These are phyloP conservation scores for Oncopeltus fasciatus DNA, from an alignment of 1,140 invertebrate genomes.

Conservation along the genomic window DNA sequence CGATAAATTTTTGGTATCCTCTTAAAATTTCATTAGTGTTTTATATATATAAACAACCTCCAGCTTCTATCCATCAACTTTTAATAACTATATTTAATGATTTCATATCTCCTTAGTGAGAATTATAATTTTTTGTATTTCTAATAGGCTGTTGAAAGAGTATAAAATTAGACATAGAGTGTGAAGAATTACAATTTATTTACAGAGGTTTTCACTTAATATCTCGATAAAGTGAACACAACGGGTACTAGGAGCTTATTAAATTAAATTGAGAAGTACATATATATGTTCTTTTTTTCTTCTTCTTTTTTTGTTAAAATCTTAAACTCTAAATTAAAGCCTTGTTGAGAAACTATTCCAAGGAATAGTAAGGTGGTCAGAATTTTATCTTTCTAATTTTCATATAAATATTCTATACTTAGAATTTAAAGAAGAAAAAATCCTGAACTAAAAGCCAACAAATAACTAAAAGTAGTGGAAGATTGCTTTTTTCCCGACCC, in stretches of 20 bases:
- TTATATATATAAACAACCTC: background rate
- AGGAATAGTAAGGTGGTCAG: background rate
- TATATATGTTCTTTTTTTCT: background rate
- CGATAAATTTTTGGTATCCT: too few relatives aligned
- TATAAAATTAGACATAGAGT: slow-evolving; percentile 4
- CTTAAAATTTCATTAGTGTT: background rate
- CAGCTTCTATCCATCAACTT: background rate
- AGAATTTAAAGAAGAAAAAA: background rate
- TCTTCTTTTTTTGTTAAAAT: too few relatives aligned
- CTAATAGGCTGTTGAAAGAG: slow-evolving; percentile 2
- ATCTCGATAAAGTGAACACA: background rate
- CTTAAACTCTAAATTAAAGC: background rate
- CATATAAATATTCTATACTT: background rate
- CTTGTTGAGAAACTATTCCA: background rate
- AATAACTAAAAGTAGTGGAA: background rate
- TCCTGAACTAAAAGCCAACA: too few relatives aligned
- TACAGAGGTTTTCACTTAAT: background rate
- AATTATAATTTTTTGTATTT: background rate
- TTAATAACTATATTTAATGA: background rate
- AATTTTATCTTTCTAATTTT: background rate
- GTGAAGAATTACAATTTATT: slow-evolving; percentile 5
- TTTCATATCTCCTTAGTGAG: background rate
- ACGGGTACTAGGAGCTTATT: background rate
- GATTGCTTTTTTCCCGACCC: slow-evolving; percentile 7
- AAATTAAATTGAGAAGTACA: background rate